Base-by-base conservation (phyloP, 2,113 vertebrate genomes). In the Elanoides forficatus region DNA sequence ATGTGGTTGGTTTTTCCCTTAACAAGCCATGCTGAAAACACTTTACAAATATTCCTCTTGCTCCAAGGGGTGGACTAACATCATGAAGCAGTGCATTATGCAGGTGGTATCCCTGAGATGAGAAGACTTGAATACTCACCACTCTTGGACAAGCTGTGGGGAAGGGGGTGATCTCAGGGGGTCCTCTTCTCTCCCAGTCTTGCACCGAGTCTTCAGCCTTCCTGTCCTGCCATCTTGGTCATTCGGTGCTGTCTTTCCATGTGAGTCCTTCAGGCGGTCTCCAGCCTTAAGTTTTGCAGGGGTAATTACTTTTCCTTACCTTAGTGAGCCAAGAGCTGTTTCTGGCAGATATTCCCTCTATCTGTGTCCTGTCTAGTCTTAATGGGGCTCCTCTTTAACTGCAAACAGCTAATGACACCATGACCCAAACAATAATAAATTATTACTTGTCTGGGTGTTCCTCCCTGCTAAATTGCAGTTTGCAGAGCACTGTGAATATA, bases 1-100 rank as follows among this genome's bases (percentile, higher is more conserved):
- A 5, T 3, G 16, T 6, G 60, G 45, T 15, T 38, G 53, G 13
- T 25, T 27, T 58, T 50, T 27, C 52, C 48, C 32, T 23, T 21
- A 81, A 43, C 27, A 3, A 79, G 34, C 27, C 27, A 8, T 4
- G 8, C 21, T 40, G 71, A 43, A 38, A 32, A 62, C 45, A 12
- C 43, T 18, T 43, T 13, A 26, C 22, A 27, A 27, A 32, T 26
- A 13, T 17, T 50, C 27, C 74, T 29, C 14, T 21, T 34, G 47
- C 47, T 13, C 13, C 65, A 32, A 62, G 38, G 45, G 15, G 25
- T 8, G 38, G 43, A 11, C 38, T 26, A 50, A 42, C 9, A 2
- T 21, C 19, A 11, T 9, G 45, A 3, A 23, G 32, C 11, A 1
- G 36, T 2, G 10, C 62, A 6, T 29, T 25, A 2, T 2, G 25